phyloP scores from a whole-genome alignment of 2,113 vertebrate genomes.

The Lagopus leucura region DNA sequence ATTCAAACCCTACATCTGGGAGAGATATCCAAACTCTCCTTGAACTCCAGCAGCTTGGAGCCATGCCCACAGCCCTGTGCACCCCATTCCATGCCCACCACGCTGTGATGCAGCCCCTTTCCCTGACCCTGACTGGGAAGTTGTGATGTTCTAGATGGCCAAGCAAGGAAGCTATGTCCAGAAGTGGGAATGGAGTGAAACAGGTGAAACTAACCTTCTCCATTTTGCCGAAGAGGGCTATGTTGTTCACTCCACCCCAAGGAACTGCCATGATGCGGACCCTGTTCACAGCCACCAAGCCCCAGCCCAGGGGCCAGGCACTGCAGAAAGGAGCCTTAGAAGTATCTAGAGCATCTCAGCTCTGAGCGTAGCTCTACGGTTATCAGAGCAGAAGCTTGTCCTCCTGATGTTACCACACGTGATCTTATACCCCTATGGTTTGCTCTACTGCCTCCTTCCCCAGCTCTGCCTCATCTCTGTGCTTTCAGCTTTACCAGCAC shows the following conservation, averaged over 20 bases:
- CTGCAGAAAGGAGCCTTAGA: background rate
- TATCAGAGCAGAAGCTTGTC: constrained; percentile 12
- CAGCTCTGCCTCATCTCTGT: background rate
- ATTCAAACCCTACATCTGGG: too few relatives aligned
- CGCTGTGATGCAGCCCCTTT: too few relatives aligned
- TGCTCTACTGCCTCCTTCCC: accelerated
- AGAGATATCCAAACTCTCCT: too few relatives aligned
- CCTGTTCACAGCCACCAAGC: accelerated
- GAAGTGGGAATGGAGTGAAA: background rate
- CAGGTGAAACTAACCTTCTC: background rate
- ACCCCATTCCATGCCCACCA: too few relatives aligned
- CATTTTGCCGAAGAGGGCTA: background rate
- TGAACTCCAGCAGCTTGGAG: too few relatives aligned
- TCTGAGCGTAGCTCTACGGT: background rate
- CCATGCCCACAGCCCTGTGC: too few relatives aligned
- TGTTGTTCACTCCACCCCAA: background rate
- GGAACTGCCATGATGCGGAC: accelerated
- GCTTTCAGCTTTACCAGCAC: background rate
- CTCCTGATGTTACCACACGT: background rate
- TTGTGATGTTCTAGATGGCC: background rate
- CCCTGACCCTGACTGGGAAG: background rate
- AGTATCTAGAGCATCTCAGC: background rate
- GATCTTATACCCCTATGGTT: background rate
- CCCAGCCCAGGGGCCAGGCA: background rate
- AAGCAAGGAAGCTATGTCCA: background rate